Base-by-base conservation (phyloP, 2,113 vertebrate genomes). In the Rhinoptilus africanus region DNA sequence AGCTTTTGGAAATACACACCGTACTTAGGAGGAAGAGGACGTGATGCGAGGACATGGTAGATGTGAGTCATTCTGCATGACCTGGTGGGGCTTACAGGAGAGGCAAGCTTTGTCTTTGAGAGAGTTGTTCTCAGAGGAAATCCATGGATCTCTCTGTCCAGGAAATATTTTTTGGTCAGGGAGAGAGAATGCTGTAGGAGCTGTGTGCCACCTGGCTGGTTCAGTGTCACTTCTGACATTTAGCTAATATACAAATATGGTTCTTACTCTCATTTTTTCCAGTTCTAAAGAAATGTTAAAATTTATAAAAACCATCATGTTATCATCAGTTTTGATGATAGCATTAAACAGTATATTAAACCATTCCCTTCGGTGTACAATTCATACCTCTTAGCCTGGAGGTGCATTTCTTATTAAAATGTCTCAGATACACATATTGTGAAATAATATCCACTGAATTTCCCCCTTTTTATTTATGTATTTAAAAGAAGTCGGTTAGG, bases 331-430 rank as follows among this genome's bases (percentile, higher is more conserved):
- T 92, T 93, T 93, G 41, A 83, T 85, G 47, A 90, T 86, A 95
- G 59, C 24, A 81, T 97, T 97, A 96, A 97, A 81, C 71, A 96
- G 66, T 73, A 41, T 95, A 95, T 95, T 96, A 96, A 95, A 78
- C 57, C 45, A 84, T 96, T 97, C 69, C 84, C 85, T 83, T 82
- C 0, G 2, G 64, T 93, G 59, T 77, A 94, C 89, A 94, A 95
- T 93, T 97, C 64, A 82, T 96, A 85, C 54, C 34, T 96, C 51
- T 96, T 96, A 95, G 89, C 91, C 92, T 89, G 66, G 66, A 96
- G 93, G 72, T 88, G 48, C 78, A 39, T 89, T 96, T 97, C 88
- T 97, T 96, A 96, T 95, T 97, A 97, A 97, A 97, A 93, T 85
- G 27, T 96, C 35, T 96, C 60, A 79, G 47, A 93, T 97, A 16